These are phyloP conservation scores for Penelope pileata DNA, from an alignment of 2,113 vertebrate species.

Conservation along the genomic window DNA sequence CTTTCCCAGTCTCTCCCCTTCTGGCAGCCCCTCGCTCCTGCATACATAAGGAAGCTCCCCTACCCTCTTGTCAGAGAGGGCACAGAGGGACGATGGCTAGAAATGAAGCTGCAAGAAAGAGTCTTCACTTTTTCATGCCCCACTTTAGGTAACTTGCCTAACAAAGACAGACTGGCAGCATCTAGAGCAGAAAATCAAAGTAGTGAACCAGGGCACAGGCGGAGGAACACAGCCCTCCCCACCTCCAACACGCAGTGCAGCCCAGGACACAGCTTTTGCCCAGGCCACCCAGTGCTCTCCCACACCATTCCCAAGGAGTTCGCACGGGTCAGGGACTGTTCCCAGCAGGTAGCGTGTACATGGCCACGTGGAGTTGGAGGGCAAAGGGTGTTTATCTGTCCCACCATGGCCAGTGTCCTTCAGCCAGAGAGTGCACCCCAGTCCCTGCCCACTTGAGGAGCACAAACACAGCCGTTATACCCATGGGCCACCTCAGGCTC, in stretches of 20 bases:
- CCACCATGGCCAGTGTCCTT: not conserved
- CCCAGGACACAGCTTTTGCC: not conserved
- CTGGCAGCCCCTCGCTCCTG: not conserved
- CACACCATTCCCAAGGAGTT: not conserved
- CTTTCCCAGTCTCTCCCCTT: not conserved
- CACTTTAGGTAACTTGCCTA: not conserved
- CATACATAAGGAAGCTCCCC: not conserved
- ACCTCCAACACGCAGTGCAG: not conserved
- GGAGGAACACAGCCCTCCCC: not conserved
- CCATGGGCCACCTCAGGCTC: not conserved
- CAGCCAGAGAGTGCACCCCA: not conserved
- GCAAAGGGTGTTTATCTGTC: not conserved
- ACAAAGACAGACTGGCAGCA: not conserved
- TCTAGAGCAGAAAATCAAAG: slow-evolving; percentile 12
- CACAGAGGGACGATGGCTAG: not conserved
- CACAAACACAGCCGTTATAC: not conserved
- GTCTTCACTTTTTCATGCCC: not conserved
- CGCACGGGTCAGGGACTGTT: not conserved
- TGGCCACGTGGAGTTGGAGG: not conserved
- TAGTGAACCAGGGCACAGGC: not conserved
- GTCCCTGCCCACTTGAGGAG: not conserved
- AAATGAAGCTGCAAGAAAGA: not conserved
- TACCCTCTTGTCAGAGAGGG: not conserved
- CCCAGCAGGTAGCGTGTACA: not conserved
- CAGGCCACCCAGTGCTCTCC: not conserved